These are phyloP conservation scores for Urocyon cinereoargenteus DNA, from an alignment of 2,797 vertebrate species.

Conservation along the genomic window DNA sequence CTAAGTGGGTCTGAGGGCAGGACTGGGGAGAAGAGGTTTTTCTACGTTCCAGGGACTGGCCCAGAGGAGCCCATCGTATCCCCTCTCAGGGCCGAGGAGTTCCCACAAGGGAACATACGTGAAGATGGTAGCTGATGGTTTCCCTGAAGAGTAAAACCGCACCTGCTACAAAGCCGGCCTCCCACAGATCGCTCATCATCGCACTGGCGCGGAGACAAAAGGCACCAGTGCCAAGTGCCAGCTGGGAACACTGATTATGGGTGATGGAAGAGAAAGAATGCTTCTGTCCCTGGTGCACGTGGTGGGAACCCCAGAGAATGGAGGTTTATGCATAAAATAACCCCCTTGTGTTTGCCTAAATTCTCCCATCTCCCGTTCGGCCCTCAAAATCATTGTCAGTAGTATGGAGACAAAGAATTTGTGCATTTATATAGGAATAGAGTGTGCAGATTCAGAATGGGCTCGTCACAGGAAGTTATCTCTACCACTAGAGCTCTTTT, in stretches of 20 bases:
- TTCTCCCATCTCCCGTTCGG: background rate
- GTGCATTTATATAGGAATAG: constrained; percentile 1
- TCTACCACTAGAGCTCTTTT: background rate
- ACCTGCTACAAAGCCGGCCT: background rate
- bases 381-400: background rate
- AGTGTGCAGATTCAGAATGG: background rate
- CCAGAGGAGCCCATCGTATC: background rate
- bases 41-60: background rate
- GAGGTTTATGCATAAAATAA: constrained; percentile 33
- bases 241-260: constrained; percentile 66
- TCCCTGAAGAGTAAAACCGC: constrained; percentile 4
- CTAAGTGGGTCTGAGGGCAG: constrained; percentile 52
- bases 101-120: background rate
- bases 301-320: constrained; percentile 22
- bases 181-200: constrained; percentile 34
- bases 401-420: constrained; percentile 34
- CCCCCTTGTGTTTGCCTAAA: constrained; percentile 35
- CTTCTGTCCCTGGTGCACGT: constrained; percentile 40
- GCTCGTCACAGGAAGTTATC: constrained; percentile 20
- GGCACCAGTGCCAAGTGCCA: constrained; percentile 65
- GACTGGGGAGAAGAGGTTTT: background rate
- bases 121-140: background rate
- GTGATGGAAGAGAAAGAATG: constrained; percentile 48
- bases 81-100: background rate
- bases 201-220: constrained; percentile 21